Evolutionary conservation across 2,113 vertebrate species (phyloP), one percentile per base, ranked within the genome.

Genomic region (Cyphomyrus discorhynchus): DNA sequence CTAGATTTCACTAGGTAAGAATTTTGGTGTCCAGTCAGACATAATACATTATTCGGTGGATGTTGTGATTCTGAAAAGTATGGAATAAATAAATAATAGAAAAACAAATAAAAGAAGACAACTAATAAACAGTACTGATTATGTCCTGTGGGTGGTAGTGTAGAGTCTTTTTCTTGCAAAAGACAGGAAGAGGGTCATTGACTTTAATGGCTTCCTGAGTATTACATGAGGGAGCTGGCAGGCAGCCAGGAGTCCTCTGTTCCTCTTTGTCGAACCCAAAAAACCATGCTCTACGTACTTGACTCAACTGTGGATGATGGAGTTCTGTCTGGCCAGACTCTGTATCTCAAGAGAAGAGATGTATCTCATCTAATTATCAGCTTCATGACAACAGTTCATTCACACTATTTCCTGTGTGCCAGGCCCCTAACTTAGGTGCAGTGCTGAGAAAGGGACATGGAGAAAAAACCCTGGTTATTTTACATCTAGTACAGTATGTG

Each of bases 151-250:
- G 39, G 87, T 88, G 24, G 87, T 42, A 62, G 87, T 88, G 87
- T 66, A 66, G 24, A 58, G 52, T 62, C 8, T 62, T 42, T 24
- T 53, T 39, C 52, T 42, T 24, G 35, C 35, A 62, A 24, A n/a
- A n/a, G 53, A 66, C 87, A 66, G 87, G 87, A 88, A 88, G 87
- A 35, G 56, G 39, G 56, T 88, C 9, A 66, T 88, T 88, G 87
- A 88, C 52, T 42, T 88, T 39, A 66, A 88, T 88, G 53, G 24
- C 87, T 88, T 88, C 87, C 87, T 66, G 52, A 88, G 87, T 88
- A 53, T 56, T 42, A 35, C 49, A 45, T 39, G 86, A 87, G 35
- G 52, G 87, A 46, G 87, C 56, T 53, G 85, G 85, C n/a, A 31
- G 47, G 13, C 6, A 11, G 47, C 85, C 85, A 42, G 85, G 85